Evolutionary conservation across 2,113 vertebrate genomes (phyloP).

Genomic region (Dolichallabes microphthalmus): DNA sequence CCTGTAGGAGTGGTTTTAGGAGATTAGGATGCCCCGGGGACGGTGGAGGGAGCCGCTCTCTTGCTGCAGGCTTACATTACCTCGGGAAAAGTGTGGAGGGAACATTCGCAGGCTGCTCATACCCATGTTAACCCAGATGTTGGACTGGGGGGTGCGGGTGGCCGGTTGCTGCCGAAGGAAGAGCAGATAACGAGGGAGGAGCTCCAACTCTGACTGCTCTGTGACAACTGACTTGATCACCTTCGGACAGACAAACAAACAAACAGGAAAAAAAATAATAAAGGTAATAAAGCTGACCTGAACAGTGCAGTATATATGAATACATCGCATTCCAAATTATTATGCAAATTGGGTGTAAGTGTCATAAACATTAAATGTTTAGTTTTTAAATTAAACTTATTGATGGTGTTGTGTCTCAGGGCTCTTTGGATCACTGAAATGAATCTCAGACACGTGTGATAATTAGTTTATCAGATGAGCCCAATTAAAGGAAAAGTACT

Average conservation of each 20-base stretch:
- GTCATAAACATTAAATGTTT: too few relatives aligned
- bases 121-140: slow-evolving; percentile 99
- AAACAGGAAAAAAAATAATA: too few relatives aligned
- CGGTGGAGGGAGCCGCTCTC: slow-evolving; percentile 66
- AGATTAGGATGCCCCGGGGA: slow-evolving; percentile 43
- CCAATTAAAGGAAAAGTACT: too few relatives aligned
- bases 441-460: too few relatives aligned
- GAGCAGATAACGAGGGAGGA: slow-evolving; percentile 91
- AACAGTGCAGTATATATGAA: background rate
- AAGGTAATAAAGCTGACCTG: background rate
- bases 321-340: too few relatives aligned
- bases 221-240: slow-evolving; percentile 87
- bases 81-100: slow-evolving; percentile 91
- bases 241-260: slow-evolving; percentile 61
- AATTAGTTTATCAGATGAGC: too few relatives aligned
- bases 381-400: too few relatives aligned
- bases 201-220: slow-evolving; percentile 82
- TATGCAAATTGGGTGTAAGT: too few relatives aligned
- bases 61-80: slow-evolving; percentile 99
- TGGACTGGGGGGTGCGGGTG: slow-evolving; percentile 90
- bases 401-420: too few relatives aligned
- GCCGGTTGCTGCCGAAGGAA: slow-evolving; percentile 95
- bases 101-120: slow-evolving; percentile 99
- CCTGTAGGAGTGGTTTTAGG: slow-evolving; percentile 27
- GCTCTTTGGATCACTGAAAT: too few relatives aligned